These are phyloP conservation scores for Cynopterus sphinx DNA, from an alignment of 2,797 vertebrate species.

Conservation along the genomic window DNA sequence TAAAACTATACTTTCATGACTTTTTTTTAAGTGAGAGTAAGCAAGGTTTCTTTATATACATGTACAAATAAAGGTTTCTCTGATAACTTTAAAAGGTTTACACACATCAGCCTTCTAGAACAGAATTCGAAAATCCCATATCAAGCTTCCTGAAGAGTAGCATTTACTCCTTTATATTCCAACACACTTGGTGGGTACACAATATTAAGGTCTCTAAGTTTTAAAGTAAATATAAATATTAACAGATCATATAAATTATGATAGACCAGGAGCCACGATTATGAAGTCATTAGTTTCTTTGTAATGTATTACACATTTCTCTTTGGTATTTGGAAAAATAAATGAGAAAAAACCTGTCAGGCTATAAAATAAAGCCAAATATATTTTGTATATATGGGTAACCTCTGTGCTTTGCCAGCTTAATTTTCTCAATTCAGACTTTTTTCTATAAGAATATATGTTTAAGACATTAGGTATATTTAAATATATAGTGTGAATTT, in stretches of 20 bases:
- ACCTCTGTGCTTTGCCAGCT: too few species aligned
- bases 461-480: too few species aligned
- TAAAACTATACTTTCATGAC: neutral
- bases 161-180: neutral
- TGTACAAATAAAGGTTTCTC: neutral
- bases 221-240: neutral
- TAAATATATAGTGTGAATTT: too few species aligned
- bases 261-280: too few species aligned
- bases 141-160: too few species aligned
- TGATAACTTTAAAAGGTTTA: neutral
- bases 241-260: neutral
- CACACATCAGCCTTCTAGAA: neutral
- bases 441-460: too few species aligned
- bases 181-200: rapidly evolving
- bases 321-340: neutral
- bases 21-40: neutral
- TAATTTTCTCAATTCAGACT: too few species aligned
- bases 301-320: too few species aligned
- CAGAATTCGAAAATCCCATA: too few species aligned
- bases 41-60: neutral
- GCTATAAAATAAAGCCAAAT: too few species aligned
- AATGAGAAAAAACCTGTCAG: neutral
- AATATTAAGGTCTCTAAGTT: neutral
- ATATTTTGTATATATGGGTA: too few species aligned
- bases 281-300: too few species aligned